Base-by-base conservation (phyloP, 2,888 invertebrate genomes). In the Epirrhoe tristata region DNA sequence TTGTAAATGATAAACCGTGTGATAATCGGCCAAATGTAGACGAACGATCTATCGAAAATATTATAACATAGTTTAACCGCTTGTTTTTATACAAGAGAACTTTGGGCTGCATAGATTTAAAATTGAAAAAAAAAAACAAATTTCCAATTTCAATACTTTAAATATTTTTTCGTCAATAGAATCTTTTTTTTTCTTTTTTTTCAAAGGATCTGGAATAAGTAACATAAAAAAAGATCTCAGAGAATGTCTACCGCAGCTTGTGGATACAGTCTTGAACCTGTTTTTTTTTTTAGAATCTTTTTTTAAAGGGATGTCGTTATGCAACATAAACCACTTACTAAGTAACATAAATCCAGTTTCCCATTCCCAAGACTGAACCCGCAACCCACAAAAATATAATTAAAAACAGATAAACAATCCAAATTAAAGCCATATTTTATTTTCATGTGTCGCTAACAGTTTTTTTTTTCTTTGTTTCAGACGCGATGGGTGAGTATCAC, bases 401-500 rank as follows among this genome's bases (percentile, higher is more conserved):
- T 73, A 68, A 67, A 65, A 69, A 66, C 63, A 63, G 43, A 69
- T 70, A 67, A 73, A 71, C 68, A 57, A 63, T 63, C 60, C 59
- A 69, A 73, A 72, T 70, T 73, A 67, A 70, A 66, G 65, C 70
- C 73, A 72, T 70, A 71, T 72, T 74, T 72, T 63, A 63, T 67
- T 67, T 60, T 66, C 66, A 74, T 72, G 73, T 81, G 77, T 78
- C 76, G 74, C 74, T 80, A 74, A 70, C 74, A 65, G 59, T 65
- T 63, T 74, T 75, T 74, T 75, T 82, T 88, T 82, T 88, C 84
- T 48, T 95, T 96, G 95, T 96, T 96, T 85, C 96, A 96, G 96
- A 96, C 94, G 96, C 96, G 90, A 96, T 96, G 95, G 96, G 96
- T 96, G 95, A 96, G 96, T 95, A 90, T n/a, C 17, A 58, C 67